Evolutionary conservation across 2,113 vertebrate genomes (phyloP).

Genomic region (Protobothrops mucrosquamatus): DNA sequence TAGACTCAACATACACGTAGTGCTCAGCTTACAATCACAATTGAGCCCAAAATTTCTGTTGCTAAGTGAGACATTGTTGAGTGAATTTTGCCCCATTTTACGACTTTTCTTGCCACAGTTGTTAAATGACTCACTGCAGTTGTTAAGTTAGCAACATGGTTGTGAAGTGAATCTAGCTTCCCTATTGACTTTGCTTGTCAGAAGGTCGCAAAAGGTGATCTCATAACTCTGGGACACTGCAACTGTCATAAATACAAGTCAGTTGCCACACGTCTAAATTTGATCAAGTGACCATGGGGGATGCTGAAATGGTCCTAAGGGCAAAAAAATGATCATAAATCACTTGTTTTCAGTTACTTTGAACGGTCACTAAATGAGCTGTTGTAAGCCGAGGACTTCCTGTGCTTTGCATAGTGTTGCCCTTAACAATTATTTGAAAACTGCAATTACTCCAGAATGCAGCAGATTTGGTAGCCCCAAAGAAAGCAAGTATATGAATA

Average conservation of each 20-base stretch:
- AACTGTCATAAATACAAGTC: background rate
- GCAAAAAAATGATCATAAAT: background rate
- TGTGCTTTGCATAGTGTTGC: background rate
- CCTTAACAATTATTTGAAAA: background rate
- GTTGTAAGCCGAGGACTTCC: background rate
- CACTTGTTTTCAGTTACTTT: background rate
- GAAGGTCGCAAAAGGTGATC: background rate
- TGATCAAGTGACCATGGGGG: background rate
- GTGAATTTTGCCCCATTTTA: background rate
- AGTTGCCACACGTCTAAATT: background rate
- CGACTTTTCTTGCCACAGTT: background rate
- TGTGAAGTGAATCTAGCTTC: background rate
- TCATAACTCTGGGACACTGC: rapidly evolving
- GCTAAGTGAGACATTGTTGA: background rate
- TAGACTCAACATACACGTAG: background rate
- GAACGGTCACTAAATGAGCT: background rate
- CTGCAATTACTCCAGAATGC: background rate
- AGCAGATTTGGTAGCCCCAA: background rate
- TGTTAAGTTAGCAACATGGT: background rate
- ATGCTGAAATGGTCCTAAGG: background rate
- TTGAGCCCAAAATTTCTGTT: background rate
- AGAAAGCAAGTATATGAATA: background rate
- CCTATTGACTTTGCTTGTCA: background rate
- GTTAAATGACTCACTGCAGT: background rate
- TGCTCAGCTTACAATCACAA: background rate